Evolutionary conservation across 1,140 invertebrate genomes (phyloP).

Genomic region (Brachionus asplanchnoidis): DNA sequence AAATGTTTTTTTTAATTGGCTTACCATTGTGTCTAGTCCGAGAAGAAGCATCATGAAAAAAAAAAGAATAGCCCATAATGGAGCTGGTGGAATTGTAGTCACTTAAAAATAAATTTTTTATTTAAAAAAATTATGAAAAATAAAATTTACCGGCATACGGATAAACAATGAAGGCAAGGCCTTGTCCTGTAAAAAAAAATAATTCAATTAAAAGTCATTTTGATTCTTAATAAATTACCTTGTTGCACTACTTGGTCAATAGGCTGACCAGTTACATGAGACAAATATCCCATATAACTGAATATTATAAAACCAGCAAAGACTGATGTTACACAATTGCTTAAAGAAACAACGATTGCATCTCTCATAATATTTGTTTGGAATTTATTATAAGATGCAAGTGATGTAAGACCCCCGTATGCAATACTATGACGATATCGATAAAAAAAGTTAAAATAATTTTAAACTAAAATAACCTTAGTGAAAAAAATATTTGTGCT

Average conservation of each 20-base stretch:
- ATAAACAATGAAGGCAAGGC: constrained; percentile 43
- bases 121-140: constrained; percentile 60
- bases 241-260: constrained; percentile 50
- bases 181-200: constrained; percentile 32
- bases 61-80: constrained; percentile 44
- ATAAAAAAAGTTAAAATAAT: neutral
- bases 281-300: constrained; percentile 76
- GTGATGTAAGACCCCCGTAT: constrained; percentile 36
- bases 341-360: constrained; percentile 25
- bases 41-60: constrained; percentile 45
- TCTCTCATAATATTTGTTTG: constrained; percentile 34
- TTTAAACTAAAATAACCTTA: neutral
- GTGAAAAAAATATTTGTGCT: constrained; percentile 40
- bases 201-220: neutral
- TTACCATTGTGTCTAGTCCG: constrained; percentile 45
- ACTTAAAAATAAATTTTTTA: neutral
- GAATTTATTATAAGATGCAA: constrained; percentile 40
- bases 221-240: constrained; percentile 21
- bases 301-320: constrained; percentile 79
- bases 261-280: constrained; percentile 49
- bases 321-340: constrained; percentile 26
- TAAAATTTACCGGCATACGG: constrained; percentile 42
- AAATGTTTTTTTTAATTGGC: neutral
- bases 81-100: constrained; percentile 43
- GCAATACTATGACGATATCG: neutral